phyloP scores from a whole-genome alignment of 2,797 vertebrate genomes.

The Mareca penelope region DNA sequence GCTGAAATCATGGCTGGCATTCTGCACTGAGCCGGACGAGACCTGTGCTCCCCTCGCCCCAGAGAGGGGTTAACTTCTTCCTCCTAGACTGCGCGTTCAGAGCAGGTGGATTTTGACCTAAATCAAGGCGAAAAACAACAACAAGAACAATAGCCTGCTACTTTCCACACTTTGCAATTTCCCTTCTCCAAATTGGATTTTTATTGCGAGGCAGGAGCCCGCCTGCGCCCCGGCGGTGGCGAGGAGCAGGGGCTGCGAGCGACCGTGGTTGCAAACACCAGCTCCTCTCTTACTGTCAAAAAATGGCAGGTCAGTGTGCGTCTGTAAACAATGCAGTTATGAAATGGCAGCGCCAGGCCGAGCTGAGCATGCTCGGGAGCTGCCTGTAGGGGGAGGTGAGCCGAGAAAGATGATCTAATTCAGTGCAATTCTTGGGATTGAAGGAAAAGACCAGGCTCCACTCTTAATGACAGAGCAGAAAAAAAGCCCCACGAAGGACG shows the following conservation, averaged over 20 bases:
- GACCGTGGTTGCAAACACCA: neutral
- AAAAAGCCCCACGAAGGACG: constrained; percentile 67
- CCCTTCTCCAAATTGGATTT: neutral
- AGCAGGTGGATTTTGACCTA: constrained; percentile 46
- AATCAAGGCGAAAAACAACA: neutral
- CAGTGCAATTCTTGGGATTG: constrained; percentile 78
- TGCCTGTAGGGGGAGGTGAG: constrained; percentile 88
- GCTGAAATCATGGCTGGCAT: constrained; percentile 43
- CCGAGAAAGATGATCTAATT: constrained; percentile 77
- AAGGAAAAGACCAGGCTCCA: constrained; percentile 72
- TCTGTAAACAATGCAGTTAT: constrained; percentile 90
- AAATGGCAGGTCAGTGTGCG: constrained; percentile 77
- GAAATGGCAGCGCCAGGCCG: constrained; percentile 89
- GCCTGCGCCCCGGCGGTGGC: neutral
- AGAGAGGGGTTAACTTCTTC: neutral
- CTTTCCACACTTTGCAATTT: neutral
- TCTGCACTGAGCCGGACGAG: neutral
- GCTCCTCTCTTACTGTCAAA: constrained; percentile 36
- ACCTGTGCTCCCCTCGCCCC: neutral
- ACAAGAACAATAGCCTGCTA: neutral
- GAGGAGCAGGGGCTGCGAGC: neutral
- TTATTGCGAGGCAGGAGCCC: neutral
- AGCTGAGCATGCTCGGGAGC: constrained; percentile 79
- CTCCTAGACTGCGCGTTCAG: neutral
- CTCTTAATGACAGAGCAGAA: constrained; percentile 76